Percentiles rank a stretch among this genome's conserved stretches.
Evolutionary conservation across 1,140 invertebrate genomes (phyloP).

Genomic region (Kradibia gibbosae): DNA sequence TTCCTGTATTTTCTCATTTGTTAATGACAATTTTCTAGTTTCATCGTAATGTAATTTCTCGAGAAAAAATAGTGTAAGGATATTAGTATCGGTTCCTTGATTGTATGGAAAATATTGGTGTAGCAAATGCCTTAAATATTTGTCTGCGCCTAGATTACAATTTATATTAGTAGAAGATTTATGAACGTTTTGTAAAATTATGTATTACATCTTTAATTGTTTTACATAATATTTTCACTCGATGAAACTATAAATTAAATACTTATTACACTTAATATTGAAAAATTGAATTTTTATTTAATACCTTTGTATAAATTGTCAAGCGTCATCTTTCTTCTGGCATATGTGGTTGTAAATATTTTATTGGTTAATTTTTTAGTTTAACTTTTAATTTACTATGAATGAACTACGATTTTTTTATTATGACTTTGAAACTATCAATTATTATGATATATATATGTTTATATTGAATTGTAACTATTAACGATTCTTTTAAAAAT

Average conservation of each 20-base stretch:
- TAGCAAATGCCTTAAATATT: conserved; percentile 17
- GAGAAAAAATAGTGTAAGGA: conserved; percentile 19
- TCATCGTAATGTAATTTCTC: conserved; percentile 32
- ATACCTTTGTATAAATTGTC: neutral
- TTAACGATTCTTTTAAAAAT: neutral
- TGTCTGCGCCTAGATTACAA: conserved; percentile 8
- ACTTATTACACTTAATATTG: no score
- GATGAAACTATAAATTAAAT: neutral
- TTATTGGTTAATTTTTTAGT: neutral
- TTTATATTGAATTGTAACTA: neutral
- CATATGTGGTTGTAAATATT: neutral
- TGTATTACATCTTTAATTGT: neutral
- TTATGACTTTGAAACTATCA: neutral
- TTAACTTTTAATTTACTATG: no score
- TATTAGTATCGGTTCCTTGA: neutral
- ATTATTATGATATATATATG: neutral
- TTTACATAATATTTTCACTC: neutral
- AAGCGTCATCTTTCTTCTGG: neutral
- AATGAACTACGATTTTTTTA: neutral
- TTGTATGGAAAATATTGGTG: conserved; percentile 23
- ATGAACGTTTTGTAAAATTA: no score
- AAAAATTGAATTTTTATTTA: no score
- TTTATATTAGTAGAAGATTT: neutral
- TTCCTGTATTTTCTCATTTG: conserved; percentile 37
- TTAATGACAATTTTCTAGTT: conserved; percentile 35